Percentiles rank a stretch among this genome's conserved stretches.
Conservation (phyloP, 2,888 invertebrate genomes). For the Ophraella communa region DNA sequence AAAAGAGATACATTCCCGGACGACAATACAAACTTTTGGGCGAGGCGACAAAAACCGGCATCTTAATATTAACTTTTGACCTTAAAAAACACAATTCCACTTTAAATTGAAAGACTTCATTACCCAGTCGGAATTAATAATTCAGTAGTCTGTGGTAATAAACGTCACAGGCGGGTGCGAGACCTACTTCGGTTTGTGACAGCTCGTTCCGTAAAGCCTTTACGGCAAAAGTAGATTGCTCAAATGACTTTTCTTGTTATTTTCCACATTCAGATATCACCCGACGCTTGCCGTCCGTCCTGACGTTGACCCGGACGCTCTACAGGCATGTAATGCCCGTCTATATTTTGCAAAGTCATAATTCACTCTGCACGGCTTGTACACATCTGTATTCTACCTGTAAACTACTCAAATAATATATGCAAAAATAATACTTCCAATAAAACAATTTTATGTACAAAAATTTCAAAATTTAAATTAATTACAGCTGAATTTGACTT, state of each 20-base stretch:
- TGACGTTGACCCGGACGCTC: constrained; percentile 9
- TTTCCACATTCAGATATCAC: constrained; percentile 16
- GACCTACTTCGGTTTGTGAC: constrained; percentile 32
- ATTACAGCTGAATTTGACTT: too few relatives aligned
- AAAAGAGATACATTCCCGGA: too few relatives aligned
- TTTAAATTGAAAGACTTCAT: constrained; percentile 43
- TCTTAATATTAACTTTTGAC: not conserved
- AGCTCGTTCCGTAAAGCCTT: constrained; percentile 24
- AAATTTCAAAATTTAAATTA: not conserved
- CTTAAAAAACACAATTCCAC: not conserved
- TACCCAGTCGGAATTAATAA: constrained; percentile 44
- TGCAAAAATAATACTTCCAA: too few relatives aligned
- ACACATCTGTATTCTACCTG: too few relatives aligned
- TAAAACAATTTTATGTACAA: not conserved
- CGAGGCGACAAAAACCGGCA: too few relatives aligned
- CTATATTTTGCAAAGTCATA: not conserved
- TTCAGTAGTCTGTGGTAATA: constrained; percentile 39
- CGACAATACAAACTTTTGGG: too few relatives aligned
- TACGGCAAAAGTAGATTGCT: constrained; percentile 33
- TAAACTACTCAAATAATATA: too few relatives aligned
- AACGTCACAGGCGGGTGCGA: constrained; percentile 25
- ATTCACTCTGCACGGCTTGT: not conserved
- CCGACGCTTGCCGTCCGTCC: constrained; percentile 14
- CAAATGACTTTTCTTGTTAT: constrained; percentile 27
- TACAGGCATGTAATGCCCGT: too few relatives aligned